Conservation (phyloP, 2,797 vertebrate genomes). For the Chlorospingus semifuscus region DNA sequence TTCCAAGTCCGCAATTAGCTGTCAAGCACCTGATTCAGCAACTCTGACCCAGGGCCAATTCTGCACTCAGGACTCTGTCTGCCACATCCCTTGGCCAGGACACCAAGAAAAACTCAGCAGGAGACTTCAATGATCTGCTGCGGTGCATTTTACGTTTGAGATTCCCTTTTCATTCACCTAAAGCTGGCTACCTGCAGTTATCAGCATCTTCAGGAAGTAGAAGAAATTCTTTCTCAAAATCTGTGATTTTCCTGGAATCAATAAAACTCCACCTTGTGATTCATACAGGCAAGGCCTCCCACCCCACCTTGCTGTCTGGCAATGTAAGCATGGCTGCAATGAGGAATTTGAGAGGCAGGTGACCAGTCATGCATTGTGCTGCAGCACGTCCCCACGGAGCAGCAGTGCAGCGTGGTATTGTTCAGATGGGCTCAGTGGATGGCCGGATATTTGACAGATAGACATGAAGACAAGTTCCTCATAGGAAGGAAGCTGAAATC, state of each 20-base stretch:
- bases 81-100: not conserved
- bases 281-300: not conserved
- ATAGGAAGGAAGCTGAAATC: not conserved
- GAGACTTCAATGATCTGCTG: not conserved
- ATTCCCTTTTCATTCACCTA: not conserved
- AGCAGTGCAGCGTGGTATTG: not conserved
- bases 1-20: constrained; percentile 44
- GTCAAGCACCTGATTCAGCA: constrained; percentile 21
- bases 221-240: not conserved
- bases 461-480: not conserved
- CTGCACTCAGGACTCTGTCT: not conserved
- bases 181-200: not conserved
- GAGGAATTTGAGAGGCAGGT: not conserved
- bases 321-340: not conserved
- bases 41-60: not conserved
- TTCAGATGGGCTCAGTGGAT: not conserved
- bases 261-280: not conserved
- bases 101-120: not conserved
- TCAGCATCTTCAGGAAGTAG: not conserved
- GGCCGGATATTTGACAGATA: not conserved
- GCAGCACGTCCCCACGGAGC: not conserved
- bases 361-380: not conserved
- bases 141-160: not conserved
- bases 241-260: not conserved
- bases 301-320: constrained; percentile 15